Percentiles rank a stretch among this genome's conserved stretches.
phyloP scores from a whole-genome alignment of 2,797 vertebrate genomes.

The Coluber constrictor region DNA sequence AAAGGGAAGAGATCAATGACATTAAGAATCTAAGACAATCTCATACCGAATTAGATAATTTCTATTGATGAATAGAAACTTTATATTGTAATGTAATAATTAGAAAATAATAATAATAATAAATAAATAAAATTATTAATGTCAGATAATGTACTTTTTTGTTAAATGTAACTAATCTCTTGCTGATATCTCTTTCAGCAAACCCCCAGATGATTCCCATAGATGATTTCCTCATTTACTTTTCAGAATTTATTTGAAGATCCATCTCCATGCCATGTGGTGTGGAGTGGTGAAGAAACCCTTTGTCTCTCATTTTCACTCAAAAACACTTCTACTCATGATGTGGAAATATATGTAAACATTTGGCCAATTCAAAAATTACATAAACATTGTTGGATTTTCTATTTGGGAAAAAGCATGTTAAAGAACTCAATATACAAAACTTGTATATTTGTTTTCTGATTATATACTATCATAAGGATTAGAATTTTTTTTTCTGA shows the following conservation, averaged over 20 bases:
- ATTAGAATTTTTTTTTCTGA: neutral
- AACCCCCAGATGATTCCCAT: neutral
- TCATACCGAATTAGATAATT: neutral
- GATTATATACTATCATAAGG: neutral
- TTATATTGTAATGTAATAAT: neutral
- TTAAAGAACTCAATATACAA: neutral
- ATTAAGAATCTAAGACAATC: neutral
- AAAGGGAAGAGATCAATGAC: neutral
- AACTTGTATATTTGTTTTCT: neutral
- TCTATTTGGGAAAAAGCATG: neutral
- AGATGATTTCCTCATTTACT: neutral
- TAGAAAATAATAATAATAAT: neutral
- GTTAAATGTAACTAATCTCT: neutral
- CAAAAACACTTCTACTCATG: neutral
- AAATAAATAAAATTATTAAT: neutral
- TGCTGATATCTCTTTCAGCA: neutral
- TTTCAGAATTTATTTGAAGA: neutral
- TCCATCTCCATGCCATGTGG: neutral
- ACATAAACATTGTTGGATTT: neutral
- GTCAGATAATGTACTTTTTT: neutral
- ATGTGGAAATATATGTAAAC: neutral
- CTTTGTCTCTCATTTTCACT: neutral
- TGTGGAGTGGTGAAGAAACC: neutral
- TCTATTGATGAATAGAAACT: neutral
- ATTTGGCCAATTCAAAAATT: neutral